These are phyloP conservation scores for Armadillidium nasatum DNA, from an alignment of 1,140 invertebrate species.

Conservation along the genomic window DNA sequence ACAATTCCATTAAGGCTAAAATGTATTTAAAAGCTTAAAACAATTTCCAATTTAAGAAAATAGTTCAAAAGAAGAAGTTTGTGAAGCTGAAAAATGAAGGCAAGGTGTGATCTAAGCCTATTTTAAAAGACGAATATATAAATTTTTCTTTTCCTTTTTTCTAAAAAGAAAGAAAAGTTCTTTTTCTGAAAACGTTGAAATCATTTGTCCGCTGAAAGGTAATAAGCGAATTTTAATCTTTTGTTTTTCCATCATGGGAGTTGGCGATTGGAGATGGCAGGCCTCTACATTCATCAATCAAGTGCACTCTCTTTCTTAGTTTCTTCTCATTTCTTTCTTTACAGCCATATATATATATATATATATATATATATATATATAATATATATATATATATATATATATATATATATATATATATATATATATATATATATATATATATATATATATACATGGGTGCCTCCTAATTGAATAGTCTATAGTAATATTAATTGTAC, in stretches of 20 bases:
- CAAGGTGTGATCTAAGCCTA: too few species aligned
- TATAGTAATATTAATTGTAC: too few species aligned
- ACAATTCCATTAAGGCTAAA: too few species aligned
- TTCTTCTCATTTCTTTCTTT: neutral
- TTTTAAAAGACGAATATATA: too few species aligned
- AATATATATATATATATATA: constrained; percentile 2
- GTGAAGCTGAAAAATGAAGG: neutral
- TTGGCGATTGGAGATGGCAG: constrained; percentile 2
- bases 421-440: constrained; percentile 10
- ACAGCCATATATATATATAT: constrained; percentile 9
- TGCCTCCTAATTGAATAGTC: too few species aligned
- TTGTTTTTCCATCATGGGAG: constrained; percentile 2
- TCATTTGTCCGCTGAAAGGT: neutral
- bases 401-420: neutral
- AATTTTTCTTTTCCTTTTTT: too few species aligned
- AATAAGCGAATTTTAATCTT: constrained; percentile 2
- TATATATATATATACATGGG: neutral
- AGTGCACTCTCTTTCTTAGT: neutral
- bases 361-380: constrained; percentile 15
- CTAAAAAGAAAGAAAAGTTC: too few species aligned
- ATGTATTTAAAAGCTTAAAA: too few species aligned
- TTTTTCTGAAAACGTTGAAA: neutral
- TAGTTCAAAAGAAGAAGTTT: too few species aligned
- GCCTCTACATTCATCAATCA: neutral
- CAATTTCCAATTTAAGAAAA: too few species aligned